Percentiles rank a stretch among this genome's conserved stretches.
These are phyloP conservation scores for Steatornis caripensis DNA, from an alignment of 2,113 vertebrate species.

Conservation along the genomic window DNA sequence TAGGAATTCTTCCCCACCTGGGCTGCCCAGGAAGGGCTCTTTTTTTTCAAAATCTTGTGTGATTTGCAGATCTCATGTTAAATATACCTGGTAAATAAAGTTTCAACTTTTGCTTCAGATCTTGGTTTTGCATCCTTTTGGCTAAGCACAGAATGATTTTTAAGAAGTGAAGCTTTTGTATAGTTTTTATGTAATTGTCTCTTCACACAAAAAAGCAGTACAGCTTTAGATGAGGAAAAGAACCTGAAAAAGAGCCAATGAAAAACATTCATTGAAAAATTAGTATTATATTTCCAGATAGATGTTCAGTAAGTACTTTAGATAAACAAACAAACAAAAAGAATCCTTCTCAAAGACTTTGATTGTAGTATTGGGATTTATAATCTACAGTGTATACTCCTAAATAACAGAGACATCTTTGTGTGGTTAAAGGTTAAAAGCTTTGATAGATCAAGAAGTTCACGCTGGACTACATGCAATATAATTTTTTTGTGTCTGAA, in stretches of 20 bases:
- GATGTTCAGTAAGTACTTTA: not conserved
- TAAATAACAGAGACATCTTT: not conserved
- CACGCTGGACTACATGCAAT: not conserved
- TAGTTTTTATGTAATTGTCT: not conserved
- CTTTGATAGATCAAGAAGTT: not conserved
- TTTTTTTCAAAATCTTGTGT: not conserved
- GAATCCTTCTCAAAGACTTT: not conserved
- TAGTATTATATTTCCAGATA: not conserved
- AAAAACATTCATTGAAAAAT: not conserved
- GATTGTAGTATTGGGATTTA: not conserved
- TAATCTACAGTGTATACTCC: not conserved
- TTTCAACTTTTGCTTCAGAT: not conserved
- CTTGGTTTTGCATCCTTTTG: not conserved
- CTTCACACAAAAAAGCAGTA: not conserved
- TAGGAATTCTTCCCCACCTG: not conserved
- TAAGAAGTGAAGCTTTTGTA: not conserved
- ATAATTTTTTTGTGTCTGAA: not conserved
- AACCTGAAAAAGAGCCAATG: not conserved
- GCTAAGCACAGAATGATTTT: accelerated
- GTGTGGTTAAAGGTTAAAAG: not conserved
- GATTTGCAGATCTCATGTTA: not conserved
- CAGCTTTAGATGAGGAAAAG: not conserved
- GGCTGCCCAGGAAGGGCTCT: not conserved
- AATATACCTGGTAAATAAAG: not conserved
- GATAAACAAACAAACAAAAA: not conserved